phyloP scores from a whole-genome alignment of 2,113 vertebrate genomes.

The Lamprotornis superbus region DNA sequence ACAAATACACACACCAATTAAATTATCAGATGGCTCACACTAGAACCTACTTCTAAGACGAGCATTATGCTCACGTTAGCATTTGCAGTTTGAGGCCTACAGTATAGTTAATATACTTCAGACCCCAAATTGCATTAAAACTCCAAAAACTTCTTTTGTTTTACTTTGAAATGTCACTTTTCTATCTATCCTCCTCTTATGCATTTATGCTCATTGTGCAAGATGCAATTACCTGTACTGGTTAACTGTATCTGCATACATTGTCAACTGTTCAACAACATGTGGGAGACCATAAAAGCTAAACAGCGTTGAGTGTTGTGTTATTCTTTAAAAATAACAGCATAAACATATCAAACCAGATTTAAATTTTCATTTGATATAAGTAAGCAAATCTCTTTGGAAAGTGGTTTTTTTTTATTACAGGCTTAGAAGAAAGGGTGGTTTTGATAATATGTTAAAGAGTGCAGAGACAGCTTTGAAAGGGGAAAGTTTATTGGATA shows the following conservation, averaged over 20 bases:
- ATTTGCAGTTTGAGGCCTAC: not conserved
- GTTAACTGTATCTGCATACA: not conserved
- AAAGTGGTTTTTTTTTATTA: not conserved
- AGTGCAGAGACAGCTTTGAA: not conserved
- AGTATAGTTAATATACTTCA: not conserved
- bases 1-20: not conserved
- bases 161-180: not conserved
- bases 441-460: not conserved
- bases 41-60: not conserved
- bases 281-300: not conserved
- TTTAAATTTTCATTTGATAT: not conserved
- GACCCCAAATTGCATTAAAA: not conserved
- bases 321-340: not conserved
- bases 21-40: not conserved
- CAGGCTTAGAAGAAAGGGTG: not conserved
- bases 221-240: not conserved
- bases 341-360: not conserved
- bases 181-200: not conserved
- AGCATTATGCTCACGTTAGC: fast-evolving
- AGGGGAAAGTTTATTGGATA: not conserved
- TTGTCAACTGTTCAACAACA: not conserved
- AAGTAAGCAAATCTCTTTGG: not conserved
- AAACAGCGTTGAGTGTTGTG: not conserved
- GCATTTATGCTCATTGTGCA: not conserved
- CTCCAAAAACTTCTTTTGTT: not conserved